phyloP scores from a whole-genome alignment of 1,140 invertebrate genomes.

The Pinna nobilis region DNA sequence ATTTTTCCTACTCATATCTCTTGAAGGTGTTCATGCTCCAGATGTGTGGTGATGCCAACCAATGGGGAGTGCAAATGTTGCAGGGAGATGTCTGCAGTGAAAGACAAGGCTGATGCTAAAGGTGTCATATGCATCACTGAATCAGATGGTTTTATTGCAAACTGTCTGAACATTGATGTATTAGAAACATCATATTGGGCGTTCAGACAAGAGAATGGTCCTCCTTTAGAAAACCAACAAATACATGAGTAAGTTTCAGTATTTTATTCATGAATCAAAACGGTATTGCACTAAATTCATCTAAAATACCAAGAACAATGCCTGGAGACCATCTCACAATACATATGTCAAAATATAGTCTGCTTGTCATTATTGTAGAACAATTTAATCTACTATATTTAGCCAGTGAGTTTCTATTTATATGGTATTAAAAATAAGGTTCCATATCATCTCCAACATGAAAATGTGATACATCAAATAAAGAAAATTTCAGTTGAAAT shows the following conservation, averaged over 20 bases:
- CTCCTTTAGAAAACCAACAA: conserved; percentile 10
- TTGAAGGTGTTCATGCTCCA: conserved; percentile 23
- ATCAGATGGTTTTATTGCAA: conserved; percentile 13
- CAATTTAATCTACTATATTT: too few relatives aligned
- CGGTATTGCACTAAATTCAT: too few relatives aligned
- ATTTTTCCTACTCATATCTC: background rate
- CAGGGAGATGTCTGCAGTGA: background rate
- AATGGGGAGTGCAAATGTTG: conserved; percentile 15
- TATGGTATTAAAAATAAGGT: too few relatives aligned
- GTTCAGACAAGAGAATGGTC: conserved; percentile 4
- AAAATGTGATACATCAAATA: too few relatives aligned
- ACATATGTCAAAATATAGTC: too few relatives aligned
- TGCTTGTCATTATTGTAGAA: too few relatives aligned
- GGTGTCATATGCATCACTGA: conserved; percentile 7
- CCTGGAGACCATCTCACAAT: too few relatives aligned
- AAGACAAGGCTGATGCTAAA: background rate
- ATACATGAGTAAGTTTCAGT: conserved; percentile 31
- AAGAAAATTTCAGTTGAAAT: too few relatives aligned
- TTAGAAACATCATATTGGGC: background rate
- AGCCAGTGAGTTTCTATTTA: too few relatives aligned
- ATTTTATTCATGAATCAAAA: too few relatives aligned
- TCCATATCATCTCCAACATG: too few relatives aligned
- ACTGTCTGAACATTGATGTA: conserved; percentile 25
- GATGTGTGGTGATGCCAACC: conserved; percentile 4
- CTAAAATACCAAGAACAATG: too few relatives aligned